These are phyloP conservation scores for Nematostella vectensis DNA, from an alignment of 92 coral and sea anemone species.

Conservation along the genomic window DNA sequence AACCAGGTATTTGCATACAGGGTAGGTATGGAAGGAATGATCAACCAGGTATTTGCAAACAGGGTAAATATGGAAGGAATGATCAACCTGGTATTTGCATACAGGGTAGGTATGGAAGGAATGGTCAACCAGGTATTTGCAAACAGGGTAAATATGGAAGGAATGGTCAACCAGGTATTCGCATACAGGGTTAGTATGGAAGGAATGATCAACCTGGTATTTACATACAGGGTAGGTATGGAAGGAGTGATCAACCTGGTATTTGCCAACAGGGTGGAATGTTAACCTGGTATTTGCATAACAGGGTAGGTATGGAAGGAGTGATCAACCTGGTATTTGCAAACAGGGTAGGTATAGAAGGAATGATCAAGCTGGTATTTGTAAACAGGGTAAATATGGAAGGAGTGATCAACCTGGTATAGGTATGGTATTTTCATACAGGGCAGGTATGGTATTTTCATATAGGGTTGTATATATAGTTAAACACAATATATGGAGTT, in stretches of 20 bases:
- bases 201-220: constrained; percentile 90
- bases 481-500: too few species aligned
- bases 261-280: too few species aligned
- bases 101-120: constrained; percentile 82
- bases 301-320: constrained; percentile 94
- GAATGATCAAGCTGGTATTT: constrained; percentile 91
- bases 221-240: constrained; percentile 69
- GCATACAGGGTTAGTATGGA: constrained; percentile 75
- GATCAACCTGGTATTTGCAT: constrained; percentile 84
- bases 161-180: constrained; percentile 90
- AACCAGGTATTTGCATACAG: neutral
- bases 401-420: constrained; percentile 95
- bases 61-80: constrained; percentile 96
- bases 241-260: too few species aligned
- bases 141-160: constrained; percentile 75
- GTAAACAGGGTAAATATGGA: constrained; percentile 74
- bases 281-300: too few species aligned
- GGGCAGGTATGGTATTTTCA: constrained; percentile 73
- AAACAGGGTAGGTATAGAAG: constrained; percentile 75
- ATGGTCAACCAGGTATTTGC: constrained; percentile 90
- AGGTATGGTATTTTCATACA: constrained; percentile 67
- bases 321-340: constrained; percentile 90
- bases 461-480: too few species aligned
- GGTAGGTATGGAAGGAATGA: too few species aligned
- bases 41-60: too few species aligned